These are phyloP conservation scores for Anguilla obscura DNA, from an alignment of 2,797 vertebrate species.

Conservation along the genomic window DNA sequence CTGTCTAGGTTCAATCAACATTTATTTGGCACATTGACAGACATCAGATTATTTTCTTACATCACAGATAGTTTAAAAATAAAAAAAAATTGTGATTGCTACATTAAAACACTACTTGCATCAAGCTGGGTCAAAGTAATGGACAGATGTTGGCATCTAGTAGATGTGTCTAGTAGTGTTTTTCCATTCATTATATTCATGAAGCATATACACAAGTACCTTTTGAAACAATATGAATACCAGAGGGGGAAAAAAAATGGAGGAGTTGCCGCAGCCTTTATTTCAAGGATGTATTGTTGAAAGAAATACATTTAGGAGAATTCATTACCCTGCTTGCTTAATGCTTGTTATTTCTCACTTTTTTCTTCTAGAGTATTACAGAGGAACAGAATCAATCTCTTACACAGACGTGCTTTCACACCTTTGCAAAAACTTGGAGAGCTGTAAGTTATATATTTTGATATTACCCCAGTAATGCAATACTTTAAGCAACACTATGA, in stretches of 20 bases:
- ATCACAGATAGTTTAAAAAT: too few relatives aligned
- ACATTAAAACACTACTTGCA: neutral
- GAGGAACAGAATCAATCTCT: slow-evolving; percentile 82
- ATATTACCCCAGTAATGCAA: neutral
- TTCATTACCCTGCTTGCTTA: neutral
- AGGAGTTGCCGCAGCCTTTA: neutral
- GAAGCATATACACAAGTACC: neutral
- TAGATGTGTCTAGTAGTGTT: neutral
- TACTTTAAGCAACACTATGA: neutral
- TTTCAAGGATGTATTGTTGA: neutral
- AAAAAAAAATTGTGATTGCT: too few relatives aligned
- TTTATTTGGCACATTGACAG: too few relatives aligned
- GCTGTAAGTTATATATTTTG: slow-evolving; percentile 79
- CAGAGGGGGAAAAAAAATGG: neutral
- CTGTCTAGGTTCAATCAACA: too few relatives aligned
- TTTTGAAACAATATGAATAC: neutral
- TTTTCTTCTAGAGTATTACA: slow-evolving; percentile 79
- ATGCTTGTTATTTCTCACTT: neutral
- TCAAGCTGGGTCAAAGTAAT: neutral
- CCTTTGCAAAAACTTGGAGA: slow-evolving; percentile 86
- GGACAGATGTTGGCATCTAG: too few relatives aligned
- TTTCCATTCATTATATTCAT: neutral
- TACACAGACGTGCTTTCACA: slow-evolving; percentile 83
- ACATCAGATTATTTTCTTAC: too few relatives aligned
- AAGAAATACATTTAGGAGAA: neutral